Conservation (phyloP, 2,797 vertebrate species). For the Psittacula derbiana region DNA sequence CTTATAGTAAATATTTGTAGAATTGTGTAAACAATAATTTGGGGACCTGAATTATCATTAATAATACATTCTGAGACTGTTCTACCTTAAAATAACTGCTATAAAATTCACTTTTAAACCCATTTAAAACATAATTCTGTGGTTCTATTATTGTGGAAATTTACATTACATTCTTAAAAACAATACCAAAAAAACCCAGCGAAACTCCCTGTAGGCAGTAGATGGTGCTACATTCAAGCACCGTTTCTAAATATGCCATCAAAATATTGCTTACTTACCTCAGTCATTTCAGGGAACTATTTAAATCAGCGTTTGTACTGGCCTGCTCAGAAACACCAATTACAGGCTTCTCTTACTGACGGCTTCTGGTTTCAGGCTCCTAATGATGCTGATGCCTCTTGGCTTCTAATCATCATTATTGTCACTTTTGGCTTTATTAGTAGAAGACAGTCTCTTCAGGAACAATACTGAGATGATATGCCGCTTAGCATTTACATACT, state of each 20-base stretch:
- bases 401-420: not conserved
- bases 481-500: not conserved
- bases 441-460: not conserved
- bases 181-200: fast-evolving
- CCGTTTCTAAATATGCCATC: not conserved
- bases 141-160: not conserved
- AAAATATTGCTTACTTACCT: not conserved
- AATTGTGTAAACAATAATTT: not conserved
- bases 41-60: not conserved
- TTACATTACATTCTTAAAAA: not conserved
- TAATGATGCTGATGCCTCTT: not conserved
- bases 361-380: not conserved
- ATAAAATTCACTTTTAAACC: not conserved
- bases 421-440: not conserved
- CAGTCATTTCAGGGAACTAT: not conserved
- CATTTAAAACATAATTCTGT: not conserved
- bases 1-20: not conserved
- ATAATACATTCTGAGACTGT: not conserved
- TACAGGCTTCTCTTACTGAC: not conserved
- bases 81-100: not conserved
- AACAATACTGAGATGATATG: not conserved
- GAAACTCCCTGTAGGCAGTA: not conserved
- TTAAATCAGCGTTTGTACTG: not conserved
- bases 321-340: not conserved
- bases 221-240: slow-evolving; percentile 58